Base-by-base conservation (phyloP, 2,888 invertebrate species). In the Lagria hirta region DNA sequence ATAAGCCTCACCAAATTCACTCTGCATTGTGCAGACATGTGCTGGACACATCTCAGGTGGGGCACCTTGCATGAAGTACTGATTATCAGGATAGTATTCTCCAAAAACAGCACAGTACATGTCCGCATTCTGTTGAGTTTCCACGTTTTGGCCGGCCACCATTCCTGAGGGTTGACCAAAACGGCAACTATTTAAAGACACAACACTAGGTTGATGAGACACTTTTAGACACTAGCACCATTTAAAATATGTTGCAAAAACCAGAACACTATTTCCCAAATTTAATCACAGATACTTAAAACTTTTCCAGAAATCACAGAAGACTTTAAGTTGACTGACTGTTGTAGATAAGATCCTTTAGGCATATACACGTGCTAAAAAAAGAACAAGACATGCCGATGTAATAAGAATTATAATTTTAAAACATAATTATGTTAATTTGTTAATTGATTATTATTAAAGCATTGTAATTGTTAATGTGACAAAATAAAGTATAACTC, bases 21-120 rank as follows among this genome's bases (percentile, higher is more conserved):
- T 76, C 64, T 84, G 84, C 69, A 86, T 76, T 52, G 83, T 79
- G 74, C 85, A 85, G 75, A 85, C 79, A 64, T 82, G 82, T 49
- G 83, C 81, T 54, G 80, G 79, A 63, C 83, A 83, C 73, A 80
- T 75, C 66, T 80, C 80, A 11, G 63, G 64, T 35, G 63, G 61
- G 17, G 56, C 60, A 29, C 60, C 61, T 22, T 55, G 59, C 48
- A 66, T 49, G 70, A 74, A 80, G 71, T 78, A 80, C 62, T 75
- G 75, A 49, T 58, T 64, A 58, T 79, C 79, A 54, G 75, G 43
- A 71, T 80, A 80, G 61, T 69, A 73, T 69, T 80, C 80, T 67
- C 79, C 79, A 51, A 61, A 65, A 65, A 78, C 78, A 48, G 66
- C 63, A 59, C 71, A 71, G 64, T 72, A 73, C 71, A 72, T 71